These are phyloP conservation scores for Staurois parvus DNA, from an alignment of 2,797 vertebrate genomes.

Conservation along the genomic window DNA sequence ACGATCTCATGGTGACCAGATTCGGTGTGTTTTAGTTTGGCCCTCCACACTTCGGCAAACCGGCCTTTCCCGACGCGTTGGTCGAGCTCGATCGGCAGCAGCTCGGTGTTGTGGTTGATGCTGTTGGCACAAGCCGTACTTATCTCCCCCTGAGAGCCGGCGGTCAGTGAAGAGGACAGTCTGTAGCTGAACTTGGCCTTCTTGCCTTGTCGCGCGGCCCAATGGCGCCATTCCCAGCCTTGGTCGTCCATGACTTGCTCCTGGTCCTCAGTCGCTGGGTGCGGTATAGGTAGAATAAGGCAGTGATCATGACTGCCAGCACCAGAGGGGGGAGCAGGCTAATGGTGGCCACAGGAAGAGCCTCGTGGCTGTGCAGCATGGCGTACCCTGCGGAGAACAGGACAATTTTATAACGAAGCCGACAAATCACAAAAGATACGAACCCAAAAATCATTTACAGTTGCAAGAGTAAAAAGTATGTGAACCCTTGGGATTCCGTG, in stretches of 20 bases:
- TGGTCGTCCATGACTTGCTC: conserved; percentile 80
- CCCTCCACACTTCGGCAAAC: conserved; percentile 88
- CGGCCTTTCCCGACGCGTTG: conserved; percentile 86
- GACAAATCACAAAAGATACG: no score
- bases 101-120: conserved; percentile 72
- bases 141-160: conserved; percentile 62
- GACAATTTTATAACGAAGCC: no score
- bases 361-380: conserved; percentile 85
- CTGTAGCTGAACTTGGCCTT: conserved; percentile 69
- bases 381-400: conserved; percentile 77
- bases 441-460: no score
- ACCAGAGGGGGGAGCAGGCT: conserved; percentile 86
- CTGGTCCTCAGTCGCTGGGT: conserved; percentile 78
- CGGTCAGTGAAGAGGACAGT: conserved; percentile 63
- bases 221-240: conserved; percentile 67
- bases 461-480: no score
- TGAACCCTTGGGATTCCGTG: no score
- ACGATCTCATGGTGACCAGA: conserved; percentile 79
- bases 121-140: conserved; percentile 65
- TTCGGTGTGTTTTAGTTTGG: conserved; percentile 76
- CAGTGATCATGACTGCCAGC: conserved; percentile 79
- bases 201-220: conserved; percentile 62
- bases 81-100: conserved; percentile 85
- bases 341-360: conserved; percentile 86
- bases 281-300: conserved; percentile 86